phyloP scores from a whole-genome alignment of 2,888 invertebrate species.

The Eilema caniola region DNA sequence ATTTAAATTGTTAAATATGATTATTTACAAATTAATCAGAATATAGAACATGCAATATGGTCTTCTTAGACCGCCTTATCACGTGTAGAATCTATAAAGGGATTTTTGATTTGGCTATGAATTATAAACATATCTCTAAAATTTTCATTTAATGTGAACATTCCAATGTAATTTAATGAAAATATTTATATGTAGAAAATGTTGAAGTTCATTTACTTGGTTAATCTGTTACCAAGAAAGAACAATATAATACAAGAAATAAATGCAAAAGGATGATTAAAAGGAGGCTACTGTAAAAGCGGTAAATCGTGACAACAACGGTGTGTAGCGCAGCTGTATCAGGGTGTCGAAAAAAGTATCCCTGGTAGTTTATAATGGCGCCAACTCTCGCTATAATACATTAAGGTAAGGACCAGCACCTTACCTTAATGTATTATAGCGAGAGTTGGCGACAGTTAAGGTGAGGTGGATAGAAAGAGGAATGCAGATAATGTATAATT shows the following conservation, averaged over 20 bases:
- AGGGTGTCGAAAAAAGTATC: background rate
- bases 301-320: background rate
- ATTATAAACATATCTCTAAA: too few species aligned
- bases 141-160: too few species aligned
- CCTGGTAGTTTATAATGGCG: constrained; percentile 4
- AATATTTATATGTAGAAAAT: background rate
- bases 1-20: too few species aligned
- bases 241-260: too few species aligned
- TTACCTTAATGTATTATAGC: background rate
- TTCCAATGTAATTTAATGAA: too few species aligned
- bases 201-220: background rate
- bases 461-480: constrained; percentile 7
- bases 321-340: background rate
- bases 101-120: too few species aligned
- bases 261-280: background rate
- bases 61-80: too few species aligned
- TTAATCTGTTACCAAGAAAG: background rate
- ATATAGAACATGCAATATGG: too few species aligned
- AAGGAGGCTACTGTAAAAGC: background rate
- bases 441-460: background rate
- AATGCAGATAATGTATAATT: background rate
- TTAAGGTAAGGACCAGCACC: too few species aligned
- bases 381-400: too few species aligned
- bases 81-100: too few species aligned
- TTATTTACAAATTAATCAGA: too few species aligned